phyloP scores from a whole-genome alignment of 2,113 vertebrate genomes.

The Atractosteus spatula region DNA sequence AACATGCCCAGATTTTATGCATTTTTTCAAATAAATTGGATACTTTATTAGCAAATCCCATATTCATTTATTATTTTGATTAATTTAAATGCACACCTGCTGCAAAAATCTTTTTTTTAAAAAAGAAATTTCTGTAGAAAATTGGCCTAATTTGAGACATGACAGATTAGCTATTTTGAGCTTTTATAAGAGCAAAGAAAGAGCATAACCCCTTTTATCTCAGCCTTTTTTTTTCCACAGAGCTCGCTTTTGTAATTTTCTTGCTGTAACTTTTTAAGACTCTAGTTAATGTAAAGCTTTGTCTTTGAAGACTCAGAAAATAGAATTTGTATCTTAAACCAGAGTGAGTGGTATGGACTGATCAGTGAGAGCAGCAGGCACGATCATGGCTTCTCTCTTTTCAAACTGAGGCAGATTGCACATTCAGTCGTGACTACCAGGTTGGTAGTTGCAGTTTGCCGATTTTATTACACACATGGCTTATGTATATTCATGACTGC shows the following conservation, averaged over 20 bases:
- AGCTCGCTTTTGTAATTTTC: not conserved
- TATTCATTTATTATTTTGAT: not conserved
- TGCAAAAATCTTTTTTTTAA: not conserved
- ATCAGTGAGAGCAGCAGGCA: not conserved
- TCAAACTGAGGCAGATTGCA: conserved; percentile 10
- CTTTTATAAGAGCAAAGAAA: not conserved
- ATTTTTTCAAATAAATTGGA: not conserved
- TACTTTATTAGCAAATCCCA: not conserved
- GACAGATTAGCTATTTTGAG: not conserved
- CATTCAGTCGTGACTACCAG: not conserved
- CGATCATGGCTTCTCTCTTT: not conserved
- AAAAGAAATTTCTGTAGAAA: not conserved
- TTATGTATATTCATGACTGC: no score
- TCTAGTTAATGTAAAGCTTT: not conserved
- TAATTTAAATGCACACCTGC: conserved; percentile 1
- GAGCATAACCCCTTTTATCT: conserved; percentile 1
- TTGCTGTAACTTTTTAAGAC: not conserved
- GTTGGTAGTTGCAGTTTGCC: not conserved
- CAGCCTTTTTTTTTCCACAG: not conserved
- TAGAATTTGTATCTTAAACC: conserved; percentile 7
- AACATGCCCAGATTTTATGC: conserved; percentile 2
- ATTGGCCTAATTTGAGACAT: not conserved
- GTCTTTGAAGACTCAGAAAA: conserved; percentile 9
- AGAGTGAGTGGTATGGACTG: not conserved
- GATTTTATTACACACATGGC: not conserved